phyloP scores from a whole-genome alignment of 1,140 invertebrate genomes.

The Drosophila baimaii region DNA sequence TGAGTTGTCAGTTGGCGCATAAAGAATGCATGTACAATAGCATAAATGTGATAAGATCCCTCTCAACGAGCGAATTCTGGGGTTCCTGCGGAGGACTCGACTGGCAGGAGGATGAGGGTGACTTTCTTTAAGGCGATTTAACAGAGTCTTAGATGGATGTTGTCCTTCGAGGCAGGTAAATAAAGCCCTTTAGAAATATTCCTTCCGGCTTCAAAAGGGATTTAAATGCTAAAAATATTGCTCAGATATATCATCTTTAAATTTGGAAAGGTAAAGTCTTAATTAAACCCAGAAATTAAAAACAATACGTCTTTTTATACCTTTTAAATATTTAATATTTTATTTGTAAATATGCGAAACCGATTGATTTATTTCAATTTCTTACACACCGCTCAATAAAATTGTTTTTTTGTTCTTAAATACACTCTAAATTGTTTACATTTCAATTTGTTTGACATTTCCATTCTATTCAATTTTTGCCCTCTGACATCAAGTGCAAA shows the following conservation, averaged over 20 bases:
- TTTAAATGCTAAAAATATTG: not conserved
- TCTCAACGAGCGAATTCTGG: constrained; percentile 49
- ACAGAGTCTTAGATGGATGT: not conserved
- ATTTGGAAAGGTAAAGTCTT: not conserved
- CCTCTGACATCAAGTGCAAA: constrained; percentile 34
- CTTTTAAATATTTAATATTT: constrained; percentile 52
- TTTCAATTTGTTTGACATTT: constrained; percentile 32
- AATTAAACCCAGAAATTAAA: not conserved
- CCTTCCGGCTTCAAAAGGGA: not conserved
- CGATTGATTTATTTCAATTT: constrained; percentile 28
- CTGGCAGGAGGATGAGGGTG: not conserved
- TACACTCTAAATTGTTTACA: constrained; percentile 25
- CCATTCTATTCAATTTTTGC: constrained; percentile 16
- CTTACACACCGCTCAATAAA: constrained; percentile 38
- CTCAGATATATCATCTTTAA: too few relatives aligned
- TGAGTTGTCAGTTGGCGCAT: constrained; percentile 67
- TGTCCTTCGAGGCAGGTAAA: not conserved
- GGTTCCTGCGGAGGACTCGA: constrained; percentile 13
- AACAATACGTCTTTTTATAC: not conserved
- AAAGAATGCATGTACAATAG: constrained; percentile 76
- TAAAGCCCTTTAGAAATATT: not conserved
- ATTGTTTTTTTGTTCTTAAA: constrained; percentile 37
- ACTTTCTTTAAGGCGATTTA: constrained; percentile 23
- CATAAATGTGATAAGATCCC: constrained; percentile 73
- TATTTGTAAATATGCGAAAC: constrained; percentile 62